Base-by-base conservation (phyloP, 2,797 vertebrate genomes). In the Pseudomugil tenellus region DNA sequence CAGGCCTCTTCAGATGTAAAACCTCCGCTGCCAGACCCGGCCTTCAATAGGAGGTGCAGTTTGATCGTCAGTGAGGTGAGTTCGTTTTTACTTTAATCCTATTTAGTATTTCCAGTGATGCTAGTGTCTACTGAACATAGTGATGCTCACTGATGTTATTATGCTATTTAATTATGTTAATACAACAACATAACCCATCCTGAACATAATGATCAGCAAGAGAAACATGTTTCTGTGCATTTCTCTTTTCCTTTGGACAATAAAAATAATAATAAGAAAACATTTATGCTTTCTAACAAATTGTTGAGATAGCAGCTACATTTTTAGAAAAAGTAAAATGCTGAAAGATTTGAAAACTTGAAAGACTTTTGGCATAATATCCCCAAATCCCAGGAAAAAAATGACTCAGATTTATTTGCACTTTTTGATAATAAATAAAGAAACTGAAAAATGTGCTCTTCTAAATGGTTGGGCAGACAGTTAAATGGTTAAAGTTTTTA, bases 41-140 rank as follows among this genome's bases (percentile, higher is more conserved):
- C 60, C 0, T 91, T 92, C 16, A 87, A 84, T 84, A 58, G 91
- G 59, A 88, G 88, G 21, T 91, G 90, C 87, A 90, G 91, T 29
- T 6, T 92, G 9, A 69, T 89, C 25, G 19, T 53, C 81, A 91
- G 90, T 12, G 87, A 91, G 0, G 91, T 92, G 9, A 84, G 88
- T 82, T 26, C 5, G 0, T 17, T 31, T 49, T 43, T 6, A n/a
- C 16, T 16, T 39, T 39, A 13, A 39, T 41, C 39, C 4, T 17
- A 19, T 4, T 39, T 6, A 1, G 17, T 19, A 16, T 41, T 19
- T 19, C 41, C 19, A n/a, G 8, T n/a, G 7, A 9, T 43, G 6
- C 19, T 19, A 43, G 41, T 43, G 41, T 16, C 39, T 19, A n/a
- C 41, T n/a, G 19, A n/a, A 43, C 41, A 43, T 2, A 29, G 17